phyloP scores from a whole-genome alignment of 2,113 vertebrate species.

The Chamaea fasciata region DNA sequence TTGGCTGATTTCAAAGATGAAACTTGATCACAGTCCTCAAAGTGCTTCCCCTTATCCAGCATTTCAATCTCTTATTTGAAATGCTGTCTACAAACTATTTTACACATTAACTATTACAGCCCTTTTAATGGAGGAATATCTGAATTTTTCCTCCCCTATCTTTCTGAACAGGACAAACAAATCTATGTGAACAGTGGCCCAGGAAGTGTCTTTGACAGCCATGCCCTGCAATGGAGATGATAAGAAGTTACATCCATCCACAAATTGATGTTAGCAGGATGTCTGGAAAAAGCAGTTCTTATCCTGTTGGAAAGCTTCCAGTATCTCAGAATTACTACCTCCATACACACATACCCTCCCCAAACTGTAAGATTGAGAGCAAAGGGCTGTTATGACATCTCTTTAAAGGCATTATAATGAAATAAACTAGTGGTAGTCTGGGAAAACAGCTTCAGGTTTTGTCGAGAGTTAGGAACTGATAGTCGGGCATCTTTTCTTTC shows the following conservation, averaged over 20 bases:
- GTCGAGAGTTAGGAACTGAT: not conserved
- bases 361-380: not conserved
- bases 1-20: not conserved
- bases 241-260: not conserved
- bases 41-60: slow-evolving; percentile 15
- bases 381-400: not conserved
- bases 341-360: not conserved
- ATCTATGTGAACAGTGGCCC: not conserved
- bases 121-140: not conserved
- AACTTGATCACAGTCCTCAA: slow-evolving; percentile 14
- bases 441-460: not conserved
- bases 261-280: not conserved
- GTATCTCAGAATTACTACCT: not conserved
- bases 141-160: not conserved
- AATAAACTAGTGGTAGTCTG: not conserved
- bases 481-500: not conserved
- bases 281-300: slow-evolving; percentile 1
- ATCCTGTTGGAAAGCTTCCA: not conserved
- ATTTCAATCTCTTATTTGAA: slow-evolving; percentile 34
- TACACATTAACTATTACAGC: not conserved
- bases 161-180: not conserved
- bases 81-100: not conserved
- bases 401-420: not conserved
- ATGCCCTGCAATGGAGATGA: not conserved
- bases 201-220: not conserved